Base-by-base conservation (phyloP, 2,888 invertebrate genomes). In the Drosophila birchii region DNA sequence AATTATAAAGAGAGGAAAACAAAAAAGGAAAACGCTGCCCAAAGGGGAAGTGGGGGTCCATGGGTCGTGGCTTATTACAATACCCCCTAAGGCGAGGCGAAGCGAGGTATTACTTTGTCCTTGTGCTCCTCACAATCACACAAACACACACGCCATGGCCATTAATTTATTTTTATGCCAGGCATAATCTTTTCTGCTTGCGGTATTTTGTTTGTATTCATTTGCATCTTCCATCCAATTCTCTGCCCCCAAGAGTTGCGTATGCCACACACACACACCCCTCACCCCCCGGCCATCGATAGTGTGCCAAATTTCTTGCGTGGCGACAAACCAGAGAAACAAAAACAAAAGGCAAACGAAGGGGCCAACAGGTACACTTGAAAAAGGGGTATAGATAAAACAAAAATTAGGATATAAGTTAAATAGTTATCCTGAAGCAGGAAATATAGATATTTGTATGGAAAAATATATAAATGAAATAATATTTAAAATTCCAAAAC, bases 81-180 rank as follows among this genome's bases (percentile, higher is more conserved):
- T 43, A 32, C 43, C 58, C 44, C 73, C 58, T 80, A 75, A 83
- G 80, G 81, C 45, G 8, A 23, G 80, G 80, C 44, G 20, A 43
- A 75, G 80, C 47, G 34, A 41, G 75, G 80, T 74, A 76, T 43
- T 75, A 73, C 58, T 78, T 76, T 86, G 81, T 88, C 84, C 86
- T 80, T 74, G 51, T 36, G 88, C 76, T 62, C 66, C 53, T 53
- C 73, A 38, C 68, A 71, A 66, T 69, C 77, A 39, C 34, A 47
- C 58, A 39, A 29, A 47, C 58, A 75, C 60, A 54, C 78, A 64
- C 74, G 64, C 75, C 38, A 78, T 45, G 72, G 78, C 78, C 76
- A 87, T 90, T 88, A 86, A 88, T 85, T 88, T 88, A 76, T 73
- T 88, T 82, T 85, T 88, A 85, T 82, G 85, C 71, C 60, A 67